These are phyloP conservation scores for Gymnosoma rotundatum DNA, from an alignment of 2,888 invertebrate genomes.

Conservation along the genomic window DNA sequence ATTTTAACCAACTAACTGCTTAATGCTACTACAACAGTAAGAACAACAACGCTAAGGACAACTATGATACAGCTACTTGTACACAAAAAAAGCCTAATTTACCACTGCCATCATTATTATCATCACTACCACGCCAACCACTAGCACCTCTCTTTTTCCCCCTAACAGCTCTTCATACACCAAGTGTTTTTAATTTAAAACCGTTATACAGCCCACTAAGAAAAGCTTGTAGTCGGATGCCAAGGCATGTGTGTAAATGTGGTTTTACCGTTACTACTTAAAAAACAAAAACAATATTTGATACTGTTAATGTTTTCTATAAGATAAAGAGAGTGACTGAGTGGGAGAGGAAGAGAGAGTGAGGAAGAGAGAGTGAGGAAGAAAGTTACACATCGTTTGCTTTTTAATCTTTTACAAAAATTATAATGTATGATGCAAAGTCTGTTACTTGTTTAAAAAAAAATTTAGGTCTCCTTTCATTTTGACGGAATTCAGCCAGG, in stretches of 20 bases:
- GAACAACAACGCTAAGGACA: constrained; percentile 33
- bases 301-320: constrained; percentile 32
- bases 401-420: no score
- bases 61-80: constrained; percentile 28
- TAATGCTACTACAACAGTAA: constrained; percentile 11
- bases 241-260: neutral
- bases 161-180: neutral
- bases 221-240: neutral
- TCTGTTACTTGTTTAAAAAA: no score
- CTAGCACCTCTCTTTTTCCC: neutral
- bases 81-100: constrained; percentile 40
- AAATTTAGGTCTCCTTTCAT: no score
- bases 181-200: neutral
- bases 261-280: neutral
- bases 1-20: constrained; percentile 46
- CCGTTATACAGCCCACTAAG: constrained; percentile 2
- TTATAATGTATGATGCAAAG: no score
- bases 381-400: no score
- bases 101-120: constrained; percentile 51
- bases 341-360: neutral
- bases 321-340: neutral
- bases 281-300: constrained; percentile 45
- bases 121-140: constrained; percentile 30
- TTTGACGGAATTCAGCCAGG: no score
- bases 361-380: neutral